phyloP scores from a whole-genome alignment of 1,140 invertebrate species.

The Battus philenor region DNA sequence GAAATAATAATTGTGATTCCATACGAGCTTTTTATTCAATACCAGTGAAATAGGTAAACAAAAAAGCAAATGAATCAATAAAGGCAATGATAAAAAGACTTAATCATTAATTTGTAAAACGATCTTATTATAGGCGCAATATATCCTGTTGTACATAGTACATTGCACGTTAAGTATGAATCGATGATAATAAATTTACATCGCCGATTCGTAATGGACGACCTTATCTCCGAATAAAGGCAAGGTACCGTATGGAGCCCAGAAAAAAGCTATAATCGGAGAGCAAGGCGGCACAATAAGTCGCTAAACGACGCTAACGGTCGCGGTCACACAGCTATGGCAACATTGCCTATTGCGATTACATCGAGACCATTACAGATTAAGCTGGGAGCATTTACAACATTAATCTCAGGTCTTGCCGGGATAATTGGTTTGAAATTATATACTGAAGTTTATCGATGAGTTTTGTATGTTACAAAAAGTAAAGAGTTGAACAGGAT shows the following conservation, averaged over 20 bases:
- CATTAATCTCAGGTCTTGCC: conserved; percentile 5
- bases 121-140: too few species aligned
- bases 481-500: too few species aligned
- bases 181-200: conserved; percentile 4
- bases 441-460: too few species aligned
- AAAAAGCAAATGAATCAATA: too few species aligned
- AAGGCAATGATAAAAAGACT: too few species aligned
- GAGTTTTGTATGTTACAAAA: too few species aligned
- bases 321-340: conserved; percentile 1
- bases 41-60: too few species aligned
- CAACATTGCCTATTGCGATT: neutral
- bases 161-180: neutral
- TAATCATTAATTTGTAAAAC: too few species aligned
- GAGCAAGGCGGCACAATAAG: conserved; percentile 5
- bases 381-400: conserved; percentile 5
- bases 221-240: conserved; percentile 5
- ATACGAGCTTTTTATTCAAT: too few species aligned
- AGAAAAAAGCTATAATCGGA: conserved; percentile 10
- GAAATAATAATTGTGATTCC: too few species aligned
- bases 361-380: conserved; percentile 2
- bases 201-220: conserved; percentile 7
- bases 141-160: too few species aligned
- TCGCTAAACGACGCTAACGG: conserved; percentile 12
- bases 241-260: conserved; percentile 2
- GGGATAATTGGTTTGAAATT: conserved; percentile 6